Conservation (phyloP, 2,888 invertebrate species). For the Leptopterna dolabrata region DNA sequence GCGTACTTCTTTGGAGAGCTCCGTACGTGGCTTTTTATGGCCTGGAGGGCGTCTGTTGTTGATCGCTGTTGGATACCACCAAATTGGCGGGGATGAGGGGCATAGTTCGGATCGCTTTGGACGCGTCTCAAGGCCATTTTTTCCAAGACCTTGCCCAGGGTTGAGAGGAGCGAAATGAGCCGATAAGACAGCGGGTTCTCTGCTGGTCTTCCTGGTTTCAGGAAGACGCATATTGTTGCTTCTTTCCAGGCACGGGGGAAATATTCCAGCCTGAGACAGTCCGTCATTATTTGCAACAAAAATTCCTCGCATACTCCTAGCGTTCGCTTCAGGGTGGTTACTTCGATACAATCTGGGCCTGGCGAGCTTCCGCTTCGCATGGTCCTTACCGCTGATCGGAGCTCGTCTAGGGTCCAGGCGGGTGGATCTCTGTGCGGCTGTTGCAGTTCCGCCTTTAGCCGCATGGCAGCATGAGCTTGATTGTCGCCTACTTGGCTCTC, state of each 20-base stretch:
- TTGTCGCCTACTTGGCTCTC: background rate
- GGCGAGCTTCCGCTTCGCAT: background rate
- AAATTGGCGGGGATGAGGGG: background rate
- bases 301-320: background rate
- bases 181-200: constrained; percentile 6
- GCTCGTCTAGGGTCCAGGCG: background rate
- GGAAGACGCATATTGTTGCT: background rate
- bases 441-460: background rate
- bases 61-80: background rate
- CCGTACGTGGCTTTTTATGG: background rate
- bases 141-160: constrained; percentile 9
- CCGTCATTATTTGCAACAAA: background rate
- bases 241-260: constrained; percentile 30
- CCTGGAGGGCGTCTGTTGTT: background rate
- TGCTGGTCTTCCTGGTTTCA: constrained; percentile 5
- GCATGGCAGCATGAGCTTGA: background rate
- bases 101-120: background rate
- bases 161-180: constrained; percentile 19
- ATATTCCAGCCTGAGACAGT: constrained; percentile 14
- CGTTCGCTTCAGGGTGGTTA: background rate
- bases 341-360: background rate
- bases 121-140: background rate
- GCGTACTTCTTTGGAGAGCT: background rate
- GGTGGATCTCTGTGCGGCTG: background rate
- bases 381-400: background rate